Conservation (phyloP, 2,113 vertebrate genomes). For the Grallaria varia region DNA sequence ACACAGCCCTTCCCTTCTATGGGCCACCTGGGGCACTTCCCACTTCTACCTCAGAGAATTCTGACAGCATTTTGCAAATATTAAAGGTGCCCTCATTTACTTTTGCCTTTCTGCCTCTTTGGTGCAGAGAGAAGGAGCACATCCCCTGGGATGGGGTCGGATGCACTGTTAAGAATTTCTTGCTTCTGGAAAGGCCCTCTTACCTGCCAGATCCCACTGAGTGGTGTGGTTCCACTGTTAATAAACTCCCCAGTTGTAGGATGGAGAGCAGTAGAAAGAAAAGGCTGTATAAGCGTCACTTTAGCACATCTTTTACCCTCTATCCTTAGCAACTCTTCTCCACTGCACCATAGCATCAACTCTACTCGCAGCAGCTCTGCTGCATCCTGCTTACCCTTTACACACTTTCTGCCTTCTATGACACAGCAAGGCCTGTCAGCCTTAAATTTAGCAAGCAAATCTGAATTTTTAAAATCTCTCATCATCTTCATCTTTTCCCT, state of each 20-base stretch:
- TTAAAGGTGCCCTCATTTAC: accelerated
- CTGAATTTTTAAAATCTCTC: not conserved
- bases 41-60: not conserved
- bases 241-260: not conserved
- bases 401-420: not conserved
- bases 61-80: not conserved
- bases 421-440: not conserved
- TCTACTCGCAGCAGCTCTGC: not conserved
- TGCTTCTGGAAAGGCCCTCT: not conserved
- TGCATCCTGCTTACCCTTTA: not conserved
- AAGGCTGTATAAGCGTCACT: not conserved
- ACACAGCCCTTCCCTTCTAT: not conserved
- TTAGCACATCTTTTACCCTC: not conserved
- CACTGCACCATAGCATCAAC: not conserved
- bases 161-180: not conserved
- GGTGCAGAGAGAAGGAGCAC: not conserved
- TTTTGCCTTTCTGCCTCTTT: not conserved
- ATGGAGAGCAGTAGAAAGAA: not conserved
- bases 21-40: not conserved
- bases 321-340: not conserved
- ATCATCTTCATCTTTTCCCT: not conserved
- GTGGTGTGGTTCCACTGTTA: not conserved
- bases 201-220: not conserved
- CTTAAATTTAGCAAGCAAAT: not conserved
- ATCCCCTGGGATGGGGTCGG: not conserved